Conservation (phyloP, 2,113 vertebrate genomes). For the Etheostoma spectabile region DNA sequence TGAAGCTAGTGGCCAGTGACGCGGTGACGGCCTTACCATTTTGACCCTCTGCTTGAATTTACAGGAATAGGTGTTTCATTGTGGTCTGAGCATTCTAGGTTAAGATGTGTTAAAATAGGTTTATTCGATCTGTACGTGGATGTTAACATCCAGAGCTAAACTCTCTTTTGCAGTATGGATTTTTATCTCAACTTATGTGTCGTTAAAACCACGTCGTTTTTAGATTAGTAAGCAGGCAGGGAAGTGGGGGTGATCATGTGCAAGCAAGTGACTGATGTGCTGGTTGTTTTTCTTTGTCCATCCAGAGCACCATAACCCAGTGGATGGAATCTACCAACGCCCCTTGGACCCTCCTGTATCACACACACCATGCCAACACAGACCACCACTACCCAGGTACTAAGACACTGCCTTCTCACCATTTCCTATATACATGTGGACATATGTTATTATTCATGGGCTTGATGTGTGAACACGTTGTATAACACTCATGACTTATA, state of each 20-base stretch:
- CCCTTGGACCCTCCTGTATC: conserved; percentile 89
- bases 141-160: background rate
- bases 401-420: background rate
- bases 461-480: background rate
- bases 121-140: background rate
- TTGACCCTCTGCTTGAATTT: background rate
- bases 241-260: background rate
- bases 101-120: background rate
- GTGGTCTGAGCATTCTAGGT: background rate
- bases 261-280: background rate
- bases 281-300: conserved; percentile 37
- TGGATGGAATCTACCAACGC: conserved; percentile 96
- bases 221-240: conserved; percentile 41
- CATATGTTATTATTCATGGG: background rate
- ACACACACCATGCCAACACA: conserved; percentile 97
- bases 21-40: too few species aligned
- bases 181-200: background rate
- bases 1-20: background rate
- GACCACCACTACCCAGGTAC: conserved; percentile 93
- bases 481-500: background rate
- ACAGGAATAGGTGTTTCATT: conserved; percentile 14
- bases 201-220: background rate
- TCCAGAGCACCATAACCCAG: conserved; percentile 97
- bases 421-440: background rate
- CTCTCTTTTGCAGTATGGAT: background rate